Evolutionary conservation across 1,140 invertebrate genomes (phyloP).

Genomic region (Drosophila pectinifera): DNA sequence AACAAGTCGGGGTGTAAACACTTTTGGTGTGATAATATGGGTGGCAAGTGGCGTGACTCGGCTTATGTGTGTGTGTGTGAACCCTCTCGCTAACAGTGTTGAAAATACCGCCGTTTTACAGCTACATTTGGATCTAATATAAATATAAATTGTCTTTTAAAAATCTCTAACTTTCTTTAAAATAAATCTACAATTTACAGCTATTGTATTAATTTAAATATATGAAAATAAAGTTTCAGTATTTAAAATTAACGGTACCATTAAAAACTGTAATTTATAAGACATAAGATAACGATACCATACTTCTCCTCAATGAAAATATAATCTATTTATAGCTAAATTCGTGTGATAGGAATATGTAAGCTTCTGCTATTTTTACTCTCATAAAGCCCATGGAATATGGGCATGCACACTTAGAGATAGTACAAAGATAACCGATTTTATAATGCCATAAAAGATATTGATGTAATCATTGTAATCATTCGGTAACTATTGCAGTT

Average conservation of each 20-base stretch:
- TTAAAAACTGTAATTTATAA: neutral
- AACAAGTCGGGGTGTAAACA: conserved; percentile 44
- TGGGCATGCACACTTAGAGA: neutral
- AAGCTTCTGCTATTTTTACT: neutral
- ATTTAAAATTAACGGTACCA: neutral
- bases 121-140: conserved; percentile 3
- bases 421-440: conserved; percentile 8
- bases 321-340: neutral
- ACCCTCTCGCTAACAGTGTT: conserved; percentile 25
- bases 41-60: conserved; percentile 67
- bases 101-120: conserved; percentile 3
- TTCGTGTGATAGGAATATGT: neutral
- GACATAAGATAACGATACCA: neutral
- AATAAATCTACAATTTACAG: neutral
- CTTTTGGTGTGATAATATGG: conserved; percentile 21
- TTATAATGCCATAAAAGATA: conserved; percentile 26
- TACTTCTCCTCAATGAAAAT: neutral
- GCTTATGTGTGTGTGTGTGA: conserved; percentile 14
- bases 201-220: neutral
- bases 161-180: neutral
- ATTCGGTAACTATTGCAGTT: conserved; percentile 33
- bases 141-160: neutral
- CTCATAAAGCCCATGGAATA: conserved; percentile 1
- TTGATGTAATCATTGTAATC: conserved; percentile 11
- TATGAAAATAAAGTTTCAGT: neutral